These are phyloP conservation scores for Aspidoscelis tigris DNA, from an alignment of 2,113 vertebrate species.

Conservation along the genomic window DNA sequence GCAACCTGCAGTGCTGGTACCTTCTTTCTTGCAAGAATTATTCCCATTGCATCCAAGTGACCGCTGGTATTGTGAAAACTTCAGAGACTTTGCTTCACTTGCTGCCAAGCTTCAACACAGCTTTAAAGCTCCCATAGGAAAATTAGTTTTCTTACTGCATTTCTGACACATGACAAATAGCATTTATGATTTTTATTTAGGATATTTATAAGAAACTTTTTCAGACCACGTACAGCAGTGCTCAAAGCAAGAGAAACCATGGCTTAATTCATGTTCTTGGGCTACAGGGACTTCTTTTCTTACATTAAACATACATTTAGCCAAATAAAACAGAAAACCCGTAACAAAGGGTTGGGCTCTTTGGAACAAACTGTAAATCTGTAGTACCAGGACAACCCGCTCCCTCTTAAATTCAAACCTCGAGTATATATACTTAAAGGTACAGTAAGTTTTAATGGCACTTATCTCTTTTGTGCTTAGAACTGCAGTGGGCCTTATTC, in stretches of 20 bases:
- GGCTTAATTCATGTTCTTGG: background rate
- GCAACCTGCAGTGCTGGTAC: background rate
- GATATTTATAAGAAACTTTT: background rate
- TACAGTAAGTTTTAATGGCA: background rate
- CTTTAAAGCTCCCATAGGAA: no score
- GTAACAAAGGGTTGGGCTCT: background rate
- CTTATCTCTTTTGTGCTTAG: background rate
- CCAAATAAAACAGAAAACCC: background rate
- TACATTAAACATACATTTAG: background rate
- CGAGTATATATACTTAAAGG: background rate
- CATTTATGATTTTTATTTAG: background rate
- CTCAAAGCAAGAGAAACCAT: background rate
- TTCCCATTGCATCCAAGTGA: background rate
- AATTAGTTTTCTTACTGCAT: background rate
- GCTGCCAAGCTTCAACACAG: background rate
- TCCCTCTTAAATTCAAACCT: background rate
- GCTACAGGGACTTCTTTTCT: background rate
- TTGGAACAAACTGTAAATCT: slow-evolving; percentile 4
- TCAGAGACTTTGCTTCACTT: background rate
- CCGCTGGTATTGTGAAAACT: background rate
- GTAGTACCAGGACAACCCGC: accelerated
- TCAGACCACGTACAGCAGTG: background rate
- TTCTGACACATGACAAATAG: background rate
- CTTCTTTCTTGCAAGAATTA: background rate
- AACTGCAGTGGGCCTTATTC: background rate